Base-by-base conservation (phyloP, 1,140 invertebrate genomes). In the Drosophila sucinea region DNA sequence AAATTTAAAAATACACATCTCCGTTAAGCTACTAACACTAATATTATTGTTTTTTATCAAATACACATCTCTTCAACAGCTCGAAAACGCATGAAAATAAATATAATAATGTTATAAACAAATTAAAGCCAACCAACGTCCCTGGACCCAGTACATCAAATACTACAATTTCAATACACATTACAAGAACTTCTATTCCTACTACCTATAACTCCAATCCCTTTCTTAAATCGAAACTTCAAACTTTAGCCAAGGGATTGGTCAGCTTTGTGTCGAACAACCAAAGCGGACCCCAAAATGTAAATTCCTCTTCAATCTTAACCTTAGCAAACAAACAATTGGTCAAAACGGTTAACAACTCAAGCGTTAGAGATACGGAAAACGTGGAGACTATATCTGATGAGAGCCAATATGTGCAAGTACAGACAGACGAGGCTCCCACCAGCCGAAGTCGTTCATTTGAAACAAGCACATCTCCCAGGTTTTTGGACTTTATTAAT, bases 11-110 rank as follows among this genome's bases (percentile, higher is more conserved):
- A 41, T 41, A 71, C 27, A 58, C 30, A 27, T 60, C 78, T 35
- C 30, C n/a, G 41, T 38, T 66, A 68, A 70, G 73, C 51, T 87
- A 91, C 90, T 91, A 91, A 91, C 84, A 82, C 57, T 77, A 73
- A 77, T 81, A 65, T 72, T 56, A 83, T 87, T 79, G 67, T 81
- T 73, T 75, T 73, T 79, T 68, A 51, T 51, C 35, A 73, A 75
- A 81, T 78, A 89, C 85, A 81, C 81, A 76, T 89, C 73, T 91
- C 90, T 91, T 90, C 90, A 81, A 91, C 90, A 91, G 90, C 90
- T 91, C 90, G 63, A 91, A 89, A 90, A 51, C 83, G 86, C 86
- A 90, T 90, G 90, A 77, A 79, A 91, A 78, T 69, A 85, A 85
- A 81, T 67, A 55, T 69, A 66, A 73, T 75, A 91, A 77, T 73